Conservation (phyloP, 64 coral and sea anemone genomes). For the Stichodactyla helianthus region DNA sequence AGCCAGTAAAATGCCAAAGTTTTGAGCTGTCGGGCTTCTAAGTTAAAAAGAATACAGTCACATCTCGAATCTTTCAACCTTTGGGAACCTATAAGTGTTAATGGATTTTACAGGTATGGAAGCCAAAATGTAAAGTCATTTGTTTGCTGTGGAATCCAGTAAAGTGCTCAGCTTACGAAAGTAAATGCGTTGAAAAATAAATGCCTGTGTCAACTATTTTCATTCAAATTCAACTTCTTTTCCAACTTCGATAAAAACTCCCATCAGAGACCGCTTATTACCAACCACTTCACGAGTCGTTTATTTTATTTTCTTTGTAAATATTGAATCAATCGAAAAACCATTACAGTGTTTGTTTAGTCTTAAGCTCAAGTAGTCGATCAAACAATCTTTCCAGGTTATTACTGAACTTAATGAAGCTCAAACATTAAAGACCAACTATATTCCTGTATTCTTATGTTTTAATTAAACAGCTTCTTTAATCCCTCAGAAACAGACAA, state of each 20-base stretch:
- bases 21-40: neutral
- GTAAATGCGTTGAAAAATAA: neutral
- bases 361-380: neutral
- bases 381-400: neutral
- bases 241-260: neutral
- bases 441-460: neutral
- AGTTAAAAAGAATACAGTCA: neutral
- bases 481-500: no score
- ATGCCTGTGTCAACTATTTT: neutral
- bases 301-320: neutral
- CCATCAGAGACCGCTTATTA: neutral
- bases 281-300: neutral
- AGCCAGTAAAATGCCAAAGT: neutral
- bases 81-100: neutral
- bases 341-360: slow-evolving; percentile 11
- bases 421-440: neutral
- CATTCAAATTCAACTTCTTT: neutral
- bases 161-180: neutral
- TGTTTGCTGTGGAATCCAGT: neutral
- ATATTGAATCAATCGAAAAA: slow-evolving; percentile 18
- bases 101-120: neutral
- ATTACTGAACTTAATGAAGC: neutral
- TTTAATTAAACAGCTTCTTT: neutral
- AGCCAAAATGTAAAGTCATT: neutral
- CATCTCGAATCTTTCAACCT: neutral